Evolutionary conservation across 2,888 invertebrate genomes (phyloP).

Genomic region (Tetragonula carbonaria): DNA sequence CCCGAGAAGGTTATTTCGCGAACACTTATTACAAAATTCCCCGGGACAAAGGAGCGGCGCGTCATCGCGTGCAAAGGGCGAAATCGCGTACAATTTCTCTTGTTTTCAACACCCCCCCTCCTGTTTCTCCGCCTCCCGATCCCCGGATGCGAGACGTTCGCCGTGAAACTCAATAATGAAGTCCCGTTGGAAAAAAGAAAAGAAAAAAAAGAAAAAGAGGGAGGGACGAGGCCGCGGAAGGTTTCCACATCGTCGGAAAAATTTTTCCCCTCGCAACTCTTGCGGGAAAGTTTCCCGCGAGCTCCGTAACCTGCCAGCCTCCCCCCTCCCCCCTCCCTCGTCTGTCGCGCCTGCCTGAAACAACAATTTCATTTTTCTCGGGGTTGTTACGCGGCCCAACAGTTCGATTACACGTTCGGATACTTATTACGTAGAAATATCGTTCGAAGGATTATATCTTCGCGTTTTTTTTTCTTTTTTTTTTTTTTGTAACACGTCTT

Average conservation of each 20-base stretch:
- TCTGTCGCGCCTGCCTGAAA: too few species aligned
- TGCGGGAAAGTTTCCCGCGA: constrained; percentile 30
- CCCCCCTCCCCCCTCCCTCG: too few species aligned
- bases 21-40: constrained; percentile 39
- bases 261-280: constrained; percentile 43
- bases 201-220: too few species aligned
- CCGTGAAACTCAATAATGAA: constrained; percentile 56
- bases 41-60: constrained; percentile 21
- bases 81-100: constrained; percentile 21
- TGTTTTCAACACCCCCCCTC: constrained; percentile 33
- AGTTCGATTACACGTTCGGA: not conserved
- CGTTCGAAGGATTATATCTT: too few species aligned
- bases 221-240: not conserved
- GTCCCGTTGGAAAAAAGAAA: constrained; percentile 4
- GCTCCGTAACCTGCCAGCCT: not conserved
- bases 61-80: constrained; percentile 1
- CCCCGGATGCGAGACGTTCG: constrained; percentile 12
- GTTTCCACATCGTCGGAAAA: constrained; percentile 36
- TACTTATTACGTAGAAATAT: too few species aligned
- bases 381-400: too few species aligned
- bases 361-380: too few species aligned
- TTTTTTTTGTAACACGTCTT: too few species aligned
- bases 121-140: not conserved
- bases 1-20: constrained; percentile 6
- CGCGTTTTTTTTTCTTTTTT: too few species aligned